Evolutionary conservation across 2,888 invertebrate species (phyloP).

Genomic region (Lissocephala sabroskyi): DNA sequence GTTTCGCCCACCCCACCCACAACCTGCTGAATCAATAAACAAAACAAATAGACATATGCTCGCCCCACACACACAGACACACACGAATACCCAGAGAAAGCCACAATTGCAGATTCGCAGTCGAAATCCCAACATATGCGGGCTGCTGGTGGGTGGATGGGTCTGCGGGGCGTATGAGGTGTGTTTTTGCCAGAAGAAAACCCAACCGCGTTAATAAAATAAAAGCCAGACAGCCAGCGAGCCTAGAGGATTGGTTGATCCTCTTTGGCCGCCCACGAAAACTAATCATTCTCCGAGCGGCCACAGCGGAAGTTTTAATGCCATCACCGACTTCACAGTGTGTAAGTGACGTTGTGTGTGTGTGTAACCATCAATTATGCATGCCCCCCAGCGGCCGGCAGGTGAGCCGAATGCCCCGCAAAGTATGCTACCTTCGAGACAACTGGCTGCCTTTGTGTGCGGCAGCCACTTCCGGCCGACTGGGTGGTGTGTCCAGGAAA

Average conservation of each 20-base stretch:
- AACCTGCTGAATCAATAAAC: slow-evolving; percentile 21
- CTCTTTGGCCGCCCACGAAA: slow-evolving; percentile 21
- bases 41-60: too few relatives aligned
- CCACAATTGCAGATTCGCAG: too few relatives aligned
- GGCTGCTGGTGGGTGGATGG: slow-evolving; percentile 6
- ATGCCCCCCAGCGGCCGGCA: slow-evolving; percentile 42
- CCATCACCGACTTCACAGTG: too few relatives aligned
- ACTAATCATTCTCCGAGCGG: slow-evolving; percentile 55
- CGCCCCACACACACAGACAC: slow-evolving; percentile 20
- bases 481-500: slow-evolving; percentile 33
- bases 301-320: slow-evolving; percentile 1
- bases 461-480: slow-evolving; percentile 26
- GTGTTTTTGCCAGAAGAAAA: slow-evolving; percentile 17
- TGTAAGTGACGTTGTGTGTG: slow-evolving; percentile 6
- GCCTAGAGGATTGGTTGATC: slow-evolving; percentile 26
- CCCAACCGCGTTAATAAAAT: slow-evolving; percentile 15
- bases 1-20: background rate
- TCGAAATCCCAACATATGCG: too few relatives aligned
- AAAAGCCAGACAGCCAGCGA: background rate
- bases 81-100: slow-evolving; percentile 3
- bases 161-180: background rate
- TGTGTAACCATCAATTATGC: slow-evolving; percentile 51
- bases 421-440: slow-evolving; percentile 46
- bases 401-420: slow-evolving; percentile 46
- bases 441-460: slow-evolving; percentile 8